Evolutionary conservation across 2,888 invertebrate genomes (phyloP).

Genomic region (Trichopria drosophilae): DNA sequence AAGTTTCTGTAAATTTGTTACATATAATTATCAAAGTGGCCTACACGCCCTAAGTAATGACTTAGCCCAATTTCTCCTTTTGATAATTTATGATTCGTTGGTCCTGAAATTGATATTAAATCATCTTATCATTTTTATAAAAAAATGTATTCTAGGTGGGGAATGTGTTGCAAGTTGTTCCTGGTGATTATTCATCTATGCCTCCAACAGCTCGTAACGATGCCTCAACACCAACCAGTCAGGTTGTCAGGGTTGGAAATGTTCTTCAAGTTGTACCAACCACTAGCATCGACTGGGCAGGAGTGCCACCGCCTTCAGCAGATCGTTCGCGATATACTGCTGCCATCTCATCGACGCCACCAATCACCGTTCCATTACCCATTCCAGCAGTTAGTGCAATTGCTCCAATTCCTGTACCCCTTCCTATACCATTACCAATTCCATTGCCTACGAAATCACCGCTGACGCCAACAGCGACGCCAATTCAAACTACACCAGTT

Average conservation of each 20-base stretch:
- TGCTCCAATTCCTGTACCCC: conserved; percentile 38
- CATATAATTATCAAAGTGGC: too few relatives aligned
- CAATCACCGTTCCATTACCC: conserved; percentile 24
- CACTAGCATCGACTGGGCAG: conserved; percentile 50
- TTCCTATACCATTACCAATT: conserved; percentile 35
- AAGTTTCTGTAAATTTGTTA: too few relatives aligned
- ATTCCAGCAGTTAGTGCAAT: too few relatives aligned
- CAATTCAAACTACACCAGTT: too few relatives aligned
- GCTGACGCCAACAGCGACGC: not conserved
- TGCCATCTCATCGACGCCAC: not conserved
- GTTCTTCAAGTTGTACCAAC: conserved; percentile 55
- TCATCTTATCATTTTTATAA: too few relatives aligned
- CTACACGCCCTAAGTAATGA: too few relatives aligned
- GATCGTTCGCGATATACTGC: not conserved
- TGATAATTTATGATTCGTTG: too few relatives aligned
- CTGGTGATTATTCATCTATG: conserved; percentile 58
- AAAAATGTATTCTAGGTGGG: conserved; percentile 61
- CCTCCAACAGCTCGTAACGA: conserved; percentile 8
- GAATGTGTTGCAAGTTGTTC: conserved; percentile 65
- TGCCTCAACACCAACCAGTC: conserved; percentile 43
- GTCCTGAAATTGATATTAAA: too few relatives aligned
- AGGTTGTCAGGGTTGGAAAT: conserved; percentile 55
- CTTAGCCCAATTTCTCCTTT: too few relatives aligned
- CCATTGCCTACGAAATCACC: conserved; percentile 1
- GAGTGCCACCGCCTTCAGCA: not conserved